Evolutionary conservation across 2,888 invertebrate species (phyloP).

Genomic region (Mimumesa dahlbomi): DNA sequence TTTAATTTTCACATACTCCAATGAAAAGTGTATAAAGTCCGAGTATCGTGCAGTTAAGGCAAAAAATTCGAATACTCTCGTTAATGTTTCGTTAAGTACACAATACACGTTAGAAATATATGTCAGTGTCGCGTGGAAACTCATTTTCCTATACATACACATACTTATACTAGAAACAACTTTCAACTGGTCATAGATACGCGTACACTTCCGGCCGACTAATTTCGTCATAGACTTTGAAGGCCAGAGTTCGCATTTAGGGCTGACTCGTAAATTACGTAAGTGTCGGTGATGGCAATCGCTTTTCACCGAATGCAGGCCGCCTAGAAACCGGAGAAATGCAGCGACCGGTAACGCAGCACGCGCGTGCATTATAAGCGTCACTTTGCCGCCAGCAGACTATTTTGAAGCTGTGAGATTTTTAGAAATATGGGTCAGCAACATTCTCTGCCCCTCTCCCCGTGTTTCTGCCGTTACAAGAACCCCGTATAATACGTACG

Average conservation of each 20-base stretch:
- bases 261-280: conserved; percentile 42
- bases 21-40: too few relatives aligned
- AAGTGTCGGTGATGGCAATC: conserved; percentile 30
- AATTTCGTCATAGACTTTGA: conserved; percentile 39
- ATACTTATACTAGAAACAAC: too few relatives aligned
- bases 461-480: conserved; percentile 18
- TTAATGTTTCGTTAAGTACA: too few relatives aligned
- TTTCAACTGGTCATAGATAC: neutral
- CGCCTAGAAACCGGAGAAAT: conserved; percentile 55
- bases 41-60: too few relatives aligned
- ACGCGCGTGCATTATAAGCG: conserved; percentile 39
- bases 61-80: too few relatives aligned
- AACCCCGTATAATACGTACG: conserved; percentile 8
- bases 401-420: conserved; percentile 74
- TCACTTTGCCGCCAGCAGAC: conserved; percentile 56
- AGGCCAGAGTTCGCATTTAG: conserved; percentile 38
- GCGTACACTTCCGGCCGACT: conserved; percentile 37
- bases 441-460: conserved; percentile 36
- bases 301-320: conserved; percentile 43
- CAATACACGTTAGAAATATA: too few relatives aligned
- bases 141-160: too few relatives aligned
- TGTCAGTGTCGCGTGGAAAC: too few relatives aligned
- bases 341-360: conserved; percentile 30
- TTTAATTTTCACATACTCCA: too few relatives aligned
- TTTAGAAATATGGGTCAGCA: conserved; percentile 77